Percentiles rank a stretch among this genome's conserved stretches.
phyloP scores from a whole-genome alignment of 1,140 invertebrate genomes.

The Drosophila bipectinata region DNA sequence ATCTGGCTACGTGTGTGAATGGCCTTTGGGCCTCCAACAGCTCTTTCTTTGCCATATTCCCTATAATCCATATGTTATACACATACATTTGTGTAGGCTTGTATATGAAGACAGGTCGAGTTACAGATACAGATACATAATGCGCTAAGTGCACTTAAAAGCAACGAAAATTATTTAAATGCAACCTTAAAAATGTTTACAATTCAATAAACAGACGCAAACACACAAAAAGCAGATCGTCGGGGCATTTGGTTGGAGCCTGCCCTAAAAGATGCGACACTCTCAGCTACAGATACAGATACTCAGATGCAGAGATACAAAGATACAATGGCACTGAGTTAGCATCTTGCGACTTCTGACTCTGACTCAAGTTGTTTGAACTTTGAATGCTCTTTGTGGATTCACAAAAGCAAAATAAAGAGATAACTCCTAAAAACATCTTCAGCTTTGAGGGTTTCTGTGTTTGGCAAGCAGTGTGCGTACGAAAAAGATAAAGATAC shows the following conservation, averaged over 20 bases:
- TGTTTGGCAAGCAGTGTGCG: not conserved
- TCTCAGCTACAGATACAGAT: conserved; percentile 39
- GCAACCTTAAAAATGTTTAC: conserved; percentile 79
- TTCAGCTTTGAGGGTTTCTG: not conserved
- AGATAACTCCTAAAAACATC: conserved; percentile 2
- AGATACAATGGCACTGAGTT: conserved; percentile 7
- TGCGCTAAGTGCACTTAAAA: conserved; percentile 47
- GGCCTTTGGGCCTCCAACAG: conserved; percentile 43
- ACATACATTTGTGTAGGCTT: not conserved
- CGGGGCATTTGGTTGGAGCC: conserved; percentile 39
- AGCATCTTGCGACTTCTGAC: conserved; percentile 16
- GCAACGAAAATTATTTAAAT: conserved; percentile 68
- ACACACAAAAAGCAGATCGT: conserved; percentile 46
- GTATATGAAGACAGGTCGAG: not conserved
- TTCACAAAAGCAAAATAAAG: not conserved
- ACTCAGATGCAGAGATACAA: conserved; percentile 9
- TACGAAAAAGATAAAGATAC: not conserved
- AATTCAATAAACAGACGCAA: conserved; percentile 74
- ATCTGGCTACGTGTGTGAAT: conserved; percentile 55
- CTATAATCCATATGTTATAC: conserved; percentile 19
- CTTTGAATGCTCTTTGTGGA: conserved; percentile 18
- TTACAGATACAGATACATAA: conserved; percentile 11
- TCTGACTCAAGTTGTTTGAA: conserved; percentile 9
- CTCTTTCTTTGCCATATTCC: conserved; percentile 22
- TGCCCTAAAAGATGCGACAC: conserved; percentile 33